Base-by-base conservation (phyloP, 2,113 vertebrate genomes). In the Ceuthmochares aereus region DNA sequence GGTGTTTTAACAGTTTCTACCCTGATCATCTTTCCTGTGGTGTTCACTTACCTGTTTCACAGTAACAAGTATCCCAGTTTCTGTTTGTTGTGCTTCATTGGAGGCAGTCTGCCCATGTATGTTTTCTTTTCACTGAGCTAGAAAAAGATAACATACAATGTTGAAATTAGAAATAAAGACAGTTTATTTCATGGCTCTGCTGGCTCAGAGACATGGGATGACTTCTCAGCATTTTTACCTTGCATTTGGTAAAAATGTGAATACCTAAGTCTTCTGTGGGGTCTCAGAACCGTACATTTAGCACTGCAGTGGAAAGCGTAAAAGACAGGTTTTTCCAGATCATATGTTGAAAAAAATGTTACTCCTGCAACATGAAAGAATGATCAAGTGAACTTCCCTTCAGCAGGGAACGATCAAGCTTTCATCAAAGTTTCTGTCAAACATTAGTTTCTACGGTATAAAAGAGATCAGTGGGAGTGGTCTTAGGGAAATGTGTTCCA, bases 11-110 rank as follows among this genome's bases (percentile, higher is more conserved):
- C 66, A 82, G 3, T 84, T 89, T 96, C 55, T 75, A 34, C 51
- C 81, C 29, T 0, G 4, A 72, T 72, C 70, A 36, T 73, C 43
- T 84, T 79, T 84, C 79, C 89, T 90, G 68, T 42, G 58, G 75
- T 82, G 84, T 84, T 97, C 82, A 95, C 29, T 94, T 95, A 93
- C 21, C 9, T 66, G 32, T 93, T 97, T 89, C 72, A 88, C 68
- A 62, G 60, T 55, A 73, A 56, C 40, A 47, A 69, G 32, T 64
- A 22, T 84, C 42, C 66, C 78, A 83, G 34, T 87, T 90, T 80
- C 59, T 68, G 67, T 94, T 96, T 84, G 51, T 92, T 85, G 70
- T 92, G 26, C 40, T 95, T 95, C n/a, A 51, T 89, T 62, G 22
- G 42, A 86, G 20, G 49, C 10, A 43, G 36, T 60, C 63, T 87